Conservation (phyloP, 2,888 invertebrate genomes). For the Drosophila leonis region DNA sequence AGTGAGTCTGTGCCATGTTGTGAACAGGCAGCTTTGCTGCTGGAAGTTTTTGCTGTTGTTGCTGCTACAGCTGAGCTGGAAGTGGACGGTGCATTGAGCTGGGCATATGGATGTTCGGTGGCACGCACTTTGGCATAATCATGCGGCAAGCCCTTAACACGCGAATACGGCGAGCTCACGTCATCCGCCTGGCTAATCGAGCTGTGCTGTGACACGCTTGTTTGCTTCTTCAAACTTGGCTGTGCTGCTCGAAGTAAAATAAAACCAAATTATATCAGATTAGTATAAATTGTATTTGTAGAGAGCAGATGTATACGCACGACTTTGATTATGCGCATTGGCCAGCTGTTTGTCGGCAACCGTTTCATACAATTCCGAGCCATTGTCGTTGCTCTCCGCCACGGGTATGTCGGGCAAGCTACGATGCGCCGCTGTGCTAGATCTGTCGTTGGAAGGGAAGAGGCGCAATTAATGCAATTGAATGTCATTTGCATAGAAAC, state of each 20-base stretch:
- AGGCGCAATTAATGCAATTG: conserved; percentile 7
- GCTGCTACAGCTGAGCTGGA: conserved; percentile 66
- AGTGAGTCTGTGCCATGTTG: conserved; percentile 61
- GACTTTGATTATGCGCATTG: conserved; percentile 83
- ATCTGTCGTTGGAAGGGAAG: conserved; percentile 65
- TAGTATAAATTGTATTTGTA: neutral
- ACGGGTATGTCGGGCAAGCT: conserved; percentile 95
- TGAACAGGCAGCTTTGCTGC: conserved; percentile 45
- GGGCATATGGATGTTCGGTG: conserved; percentile 85
- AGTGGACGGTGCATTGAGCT: conserved; percentile 83
- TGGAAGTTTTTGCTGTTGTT: conserved; percentile 41
- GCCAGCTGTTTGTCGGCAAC: conserved; percentile 88
- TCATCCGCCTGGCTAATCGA: conserved; percentile 87
- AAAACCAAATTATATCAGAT: neutral
- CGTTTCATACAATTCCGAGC: conserved; percentile 94
- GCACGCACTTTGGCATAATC: conserved; percentile 88
- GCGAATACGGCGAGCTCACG: conserved; percentile 88
- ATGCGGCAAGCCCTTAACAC: conserved; percentile 89
- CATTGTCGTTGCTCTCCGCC: conserved; percentile 90
- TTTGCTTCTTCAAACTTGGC: conserved; percentile 85
- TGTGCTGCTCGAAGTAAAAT: conserved; percentile 68
- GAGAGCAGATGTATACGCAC: conserved; percentile 65
- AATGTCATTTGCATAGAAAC: neutral
- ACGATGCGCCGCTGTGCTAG: conserved; percentile 87
- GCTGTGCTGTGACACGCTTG: conserved; percentile 88